phyloP scores from a whole-genome alignment of 2,797 vertebrate genomes.

The Coendou prehensilis region DNA sequence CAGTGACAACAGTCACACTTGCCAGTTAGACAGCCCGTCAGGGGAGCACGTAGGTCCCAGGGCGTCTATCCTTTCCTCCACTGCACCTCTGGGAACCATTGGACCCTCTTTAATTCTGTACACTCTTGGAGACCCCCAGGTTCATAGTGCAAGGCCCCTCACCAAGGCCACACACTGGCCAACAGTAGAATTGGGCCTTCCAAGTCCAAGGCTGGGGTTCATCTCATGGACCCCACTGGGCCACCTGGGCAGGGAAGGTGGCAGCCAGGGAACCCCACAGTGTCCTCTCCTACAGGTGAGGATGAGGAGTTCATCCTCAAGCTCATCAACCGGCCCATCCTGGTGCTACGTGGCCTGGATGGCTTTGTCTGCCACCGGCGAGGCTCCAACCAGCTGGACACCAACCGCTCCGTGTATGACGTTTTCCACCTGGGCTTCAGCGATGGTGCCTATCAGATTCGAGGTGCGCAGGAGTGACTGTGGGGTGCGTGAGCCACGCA shows the following conservation, averaged over 20 bases:
- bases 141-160: accelerated
- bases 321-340: conserved; percentile 96
- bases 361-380: conserved; percentile 98
- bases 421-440: conserved; percentile 95
- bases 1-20: accelerated
- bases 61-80: not conserved
- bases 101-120: accelerated
- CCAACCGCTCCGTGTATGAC: conserved; percentile 96
- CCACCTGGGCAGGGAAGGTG: not conserved
- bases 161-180: not conserved
- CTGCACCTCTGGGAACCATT: not conserved
- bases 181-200: not conserved
- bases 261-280: not conserved
- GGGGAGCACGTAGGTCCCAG: not conserved
- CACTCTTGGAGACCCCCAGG: accelerated
- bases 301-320: conserved; percentile 95
- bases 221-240: accelerated
- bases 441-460: conserved; percentile 96
- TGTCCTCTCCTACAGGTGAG: conserved; percentile 89
- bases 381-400: conserved; percentile 95
- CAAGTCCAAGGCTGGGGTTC: not conserved
- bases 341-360: conserved; percentile 96
- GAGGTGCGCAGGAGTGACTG: conserved; percentile 89
- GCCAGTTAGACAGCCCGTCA: not conserved
- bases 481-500: not conserved